Evolutionary conservation across 2,888 invertebrate species (phyloP).

Genomic region (Melinopterus prodromus): DNA sequence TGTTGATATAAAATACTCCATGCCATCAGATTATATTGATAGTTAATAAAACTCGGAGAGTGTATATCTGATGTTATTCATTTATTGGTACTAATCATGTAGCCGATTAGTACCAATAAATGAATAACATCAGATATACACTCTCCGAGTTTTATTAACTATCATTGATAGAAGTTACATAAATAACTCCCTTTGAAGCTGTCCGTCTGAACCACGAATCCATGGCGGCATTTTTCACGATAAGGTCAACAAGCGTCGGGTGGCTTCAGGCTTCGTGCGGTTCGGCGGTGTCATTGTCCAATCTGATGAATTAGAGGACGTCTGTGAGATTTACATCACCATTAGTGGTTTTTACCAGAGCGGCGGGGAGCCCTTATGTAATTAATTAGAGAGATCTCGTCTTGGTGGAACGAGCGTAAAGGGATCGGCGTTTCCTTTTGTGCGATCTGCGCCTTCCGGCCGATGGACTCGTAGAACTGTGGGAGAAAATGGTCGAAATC

Average conservation of each 20-base stretch:
- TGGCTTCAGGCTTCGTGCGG: background rate
- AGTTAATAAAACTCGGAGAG: too few species aligned
- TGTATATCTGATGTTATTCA: too few species aligned
- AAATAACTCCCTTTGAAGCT: too few species aligned
- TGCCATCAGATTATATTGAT: too few species aligned
- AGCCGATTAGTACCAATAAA: too few species aligned
- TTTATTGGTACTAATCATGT: too few species aligned
- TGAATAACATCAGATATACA: too few species aligned
- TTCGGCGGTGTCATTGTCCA: background rate
- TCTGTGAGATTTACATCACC: background rate
- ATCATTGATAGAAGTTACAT: too few species aligned
- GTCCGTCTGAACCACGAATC: background rate
- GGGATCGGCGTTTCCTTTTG: background rate
- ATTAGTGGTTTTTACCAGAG: slow-evolving; percentile 4
- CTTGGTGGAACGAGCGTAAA: background rate
- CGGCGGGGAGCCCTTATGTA: background rate
- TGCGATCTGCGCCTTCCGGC: background rate
- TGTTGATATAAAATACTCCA: too few species aligned
- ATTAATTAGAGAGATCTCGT: background rate
- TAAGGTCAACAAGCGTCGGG: background rate
- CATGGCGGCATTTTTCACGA: background rate
- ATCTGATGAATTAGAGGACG: background rate
- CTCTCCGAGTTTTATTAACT: too few species aligned
- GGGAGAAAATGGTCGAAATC: background rate
- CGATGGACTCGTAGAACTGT: background rate